Percentiles rank a stretch among this genome's conserved stretches.
Evolutionary conservation across 1,140 invertebrate genomes (phyloP).

Genomic region (Leptopilina clavipes): DNA sequence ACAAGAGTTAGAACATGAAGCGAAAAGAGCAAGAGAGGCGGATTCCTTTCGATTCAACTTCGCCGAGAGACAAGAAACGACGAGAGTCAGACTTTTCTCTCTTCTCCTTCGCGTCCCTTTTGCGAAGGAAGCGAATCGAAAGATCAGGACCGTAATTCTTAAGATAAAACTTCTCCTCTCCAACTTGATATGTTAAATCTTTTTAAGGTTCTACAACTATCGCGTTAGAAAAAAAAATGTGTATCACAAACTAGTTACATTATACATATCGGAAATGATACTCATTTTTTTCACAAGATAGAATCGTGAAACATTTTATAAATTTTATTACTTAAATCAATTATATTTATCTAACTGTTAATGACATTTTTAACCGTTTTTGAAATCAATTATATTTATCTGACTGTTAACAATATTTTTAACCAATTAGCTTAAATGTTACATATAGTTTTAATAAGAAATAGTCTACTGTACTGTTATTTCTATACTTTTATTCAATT

Average conservation of each 20-base stretch:
- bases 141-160: conserved; percentile 34
- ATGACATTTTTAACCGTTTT: neutral
- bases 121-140: conserved; percentile 48
- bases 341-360: neutral
- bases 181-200: conserved; percentile 12
- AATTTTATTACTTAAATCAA: neutral
- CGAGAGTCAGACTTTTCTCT: conserved; percentile 38
- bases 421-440: too few relatives aligned
- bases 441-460: too few relatives aligned
- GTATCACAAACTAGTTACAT: conserved; percentile 16
- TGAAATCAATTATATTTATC: too few relatives aligned
- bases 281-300: neutral
- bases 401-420: too few relatives aligned
- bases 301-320: neutral
- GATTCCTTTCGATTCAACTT: conserved; percentile 69
- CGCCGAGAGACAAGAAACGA: conserved; percentile 65
- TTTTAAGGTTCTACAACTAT: neutral
- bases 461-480: too few relatives aligned
- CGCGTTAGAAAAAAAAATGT: neutral
- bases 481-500: too few relatives aligned
- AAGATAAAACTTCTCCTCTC: conserved; percentile 16
- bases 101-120: conserved; percentile 3
- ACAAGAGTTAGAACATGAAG: conserved; percentile 37
- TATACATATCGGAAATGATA: neutral
- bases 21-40: conserved; percentile 46